Conservation (phyloP, 1,140 invertebrate genomes). For the Neodiprion pinetum region DNA sequence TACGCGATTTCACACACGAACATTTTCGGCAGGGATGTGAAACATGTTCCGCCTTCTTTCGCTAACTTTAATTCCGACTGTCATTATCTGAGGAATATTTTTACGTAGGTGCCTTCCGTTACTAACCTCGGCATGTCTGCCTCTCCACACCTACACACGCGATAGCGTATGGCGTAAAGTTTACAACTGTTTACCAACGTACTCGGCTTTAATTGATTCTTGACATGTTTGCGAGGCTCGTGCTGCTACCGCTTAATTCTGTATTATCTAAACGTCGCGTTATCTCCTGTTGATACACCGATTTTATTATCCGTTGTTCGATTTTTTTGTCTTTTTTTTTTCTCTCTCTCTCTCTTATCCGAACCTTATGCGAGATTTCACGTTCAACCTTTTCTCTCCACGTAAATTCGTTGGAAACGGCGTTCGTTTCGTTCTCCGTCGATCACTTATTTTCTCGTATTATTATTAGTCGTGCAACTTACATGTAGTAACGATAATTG, state of each 20-base stretch:
- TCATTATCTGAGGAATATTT: too few relatives aligned
- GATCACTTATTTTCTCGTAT: background rate
- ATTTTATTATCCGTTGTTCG: background rate
- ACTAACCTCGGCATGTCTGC: too few relatives aligned
- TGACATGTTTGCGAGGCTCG: slow-evolving; percentile 9
- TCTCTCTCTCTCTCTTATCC: background rate
- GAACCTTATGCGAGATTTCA: background rate
- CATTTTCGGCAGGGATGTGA: too few relatives aligned
- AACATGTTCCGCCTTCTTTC: too few relatives aligned
- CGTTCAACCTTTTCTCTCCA: background rate
- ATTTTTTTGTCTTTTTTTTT: background rate
- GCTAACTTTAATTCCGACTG: too few relatives aligned
- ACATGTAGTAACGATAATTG: too few relatives aligned
- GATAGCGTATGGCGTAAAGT: background rate
- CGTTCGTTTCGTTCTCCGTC: background rate
- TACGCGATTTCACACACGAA: too few relatives aligned
- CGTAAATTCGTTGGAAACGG: background rate
- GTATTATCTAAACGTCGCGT: slow-evolving; percentile 2
- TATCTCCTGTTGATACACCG: slow-evolving; percentile 1
- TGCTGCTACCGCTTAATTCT: background rate
- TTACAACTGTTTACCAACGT: slow-evolving; percentile 15
- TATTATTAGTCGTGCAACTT: background rate
- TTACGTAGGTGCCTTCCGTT: too few relatives aligned
- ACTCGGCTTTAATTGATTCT: slow-evolving; percentile 12
- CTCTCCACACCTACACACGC: too few relatives aligned